Base-by-base conservation (phyloP, 2,888 invertebrate species). In the Petrolisthes manimaculis region DNA sequence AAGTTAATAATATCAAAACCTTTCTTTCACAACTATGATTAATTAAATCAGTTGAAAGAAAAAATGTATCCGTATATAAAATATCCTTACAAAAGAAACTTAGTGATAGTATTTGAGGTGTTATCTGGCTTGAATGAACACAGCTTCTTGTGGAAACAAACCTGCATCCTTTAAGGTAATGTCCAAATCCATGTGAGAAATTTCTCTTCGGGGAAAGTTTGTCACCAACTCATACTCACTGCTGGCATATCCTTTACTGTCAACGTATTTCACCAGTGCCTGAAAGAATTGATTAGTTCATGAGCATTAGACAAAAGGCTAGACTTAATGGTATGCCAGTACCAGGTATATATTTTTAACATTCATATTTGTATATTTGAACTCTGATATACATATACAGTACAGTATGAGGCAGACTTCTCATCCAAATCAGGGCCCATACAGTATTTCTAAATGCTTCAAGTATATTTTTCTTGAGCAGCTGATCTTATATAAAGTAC, bases 151-250 rank as follows among this genome's bases (percentile, higher is more conserved):
- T 61, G 93, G 93, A 90, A 92, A 92, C 4, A 94, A 92, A 6
- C 93, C 93, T 21, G 92, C 92, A 54, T 93, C 93, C 90, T 92
- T 92, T 69, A 94, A 91, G 12, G 93, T 93, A 21, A 91, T 89
- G 54, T 92, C 92, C 53, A 92, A 91, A 89, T 93, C 92, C 90
- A 93, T 91, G 67, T 92, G 90, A 5, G 93, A 93, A n/a, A 94
- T 91, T 54, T 93, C 92, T 79, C 93, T 91, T 14, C 92, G 92
- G 6, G 94, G 94, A 91, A 93, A 94, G 91, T 93, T 93, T 83
- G 93, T 93, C 51, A 94, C 92, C 74, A 94, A 92, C 92, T 94
- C 94, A 91, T 92, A 93, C 56, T 92, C 92, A 74, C 93, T 93
- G 75, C 92, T 92, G 61, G 92, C 91, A 91, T 92, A 94, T 5